Conservation (phyloP, 2,113 vertebrate species). For the Origma solitaria region DNA sequence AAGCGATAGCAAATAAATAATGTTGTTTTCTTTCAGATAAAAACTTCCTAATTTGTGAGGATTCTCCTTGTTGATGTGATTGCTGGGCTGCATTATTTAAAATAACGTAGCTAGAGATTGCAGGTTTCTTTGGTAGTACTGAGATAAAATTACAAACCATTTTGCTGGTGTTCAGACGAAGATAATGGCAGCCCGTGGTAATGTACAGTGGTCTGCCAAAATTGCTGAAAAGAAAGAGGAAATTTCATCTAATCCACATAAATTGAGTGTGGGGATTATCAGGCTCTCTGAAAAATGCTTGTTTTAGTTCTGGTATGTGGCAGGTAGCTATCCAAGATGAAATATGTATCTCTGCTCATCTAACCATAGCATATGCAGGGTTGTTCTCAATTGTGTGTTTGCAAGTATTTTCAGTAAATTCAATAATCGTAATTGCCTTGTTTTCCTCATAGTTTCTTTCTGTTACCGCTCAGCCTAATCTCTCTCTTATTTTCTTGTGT, state of each 20-base stretch:
- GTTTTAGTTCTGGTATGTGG: not conserved
- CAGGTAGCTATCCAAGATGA: constrained; percentile 3
- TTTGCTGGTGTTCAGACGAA: not conserved
- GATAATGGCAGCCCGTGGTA: constrained; percentile 47
- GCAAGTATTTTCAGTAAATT: constrained; percentile 18
- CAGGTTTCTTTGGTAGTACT: constrained; percentile 32
- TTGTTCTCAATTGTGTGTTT: not conserved
- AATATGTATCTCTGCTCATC: not conserved
- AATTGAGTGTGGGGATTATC: constrained; percentile 1
- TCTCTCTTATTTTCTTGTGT: not conserved
- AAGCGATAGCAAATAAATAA: constrained; percentile 8
- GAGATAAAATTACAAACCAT: constrained; percentile 50
- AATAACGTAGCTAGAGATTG: constrained; percentile 24
- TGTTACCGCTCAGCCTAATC: not conserved
- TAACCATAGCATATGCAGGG: not conserved
- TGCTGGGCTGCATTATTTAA: constrained; percentile 31
- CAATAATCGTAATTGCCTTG: not conserved
- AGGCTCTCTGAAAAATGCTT: not conserved
- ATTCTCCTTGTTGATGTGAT: constrained; percentile 26
- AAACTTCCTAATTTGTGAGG: not conserved
- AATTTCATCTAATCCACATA: constrained; percentile 29
- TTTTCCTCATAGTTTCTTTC: not conserved
- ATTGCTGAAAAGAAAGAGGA: constrained; percentile 46
- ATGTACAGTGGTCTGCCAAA: constrained; percentile 2
- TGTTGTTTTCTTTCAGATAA: not conserved